phyloP scores from a whole-genome alignment of 2,113 vertebrate genomes.

The Hiodon tergisus region DNA sequence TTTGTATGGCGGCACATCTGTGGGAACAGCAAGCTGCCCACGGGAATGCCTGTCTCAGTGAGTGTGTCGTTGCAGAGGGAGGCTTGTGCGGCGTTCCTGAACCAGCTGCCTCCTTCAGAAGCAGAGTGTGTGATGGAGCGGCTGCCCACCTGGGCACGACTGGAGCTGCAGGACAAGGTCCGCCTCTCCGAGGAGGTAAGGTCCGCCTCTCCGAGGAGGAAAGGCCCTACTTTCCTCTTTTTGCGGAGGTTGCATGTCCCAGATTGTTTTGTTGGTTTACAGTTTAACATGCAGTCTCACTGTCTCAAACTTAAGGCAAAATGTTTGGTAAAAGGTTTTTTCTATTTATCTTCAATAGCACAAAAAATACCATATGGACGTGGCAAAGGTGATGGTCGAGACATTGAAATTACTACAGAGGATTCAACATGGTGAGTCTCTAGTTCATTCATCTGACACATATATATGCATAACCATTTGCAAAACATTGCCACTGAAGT shows the following conservation, averaged over 20 bases:
- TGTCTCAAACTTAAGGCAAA: too few species aligned
- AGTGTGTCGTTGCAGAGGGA: constrained; percentile 61
- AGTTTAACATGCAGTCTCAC: too few species aligned
- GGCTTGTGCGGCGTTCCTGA: constrained; percentile 66
- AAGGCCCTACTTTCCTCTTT: not conserved
- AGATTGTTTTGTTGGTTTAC: too few species aligned
- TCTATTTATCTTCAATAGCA: constrained; percentile 52
- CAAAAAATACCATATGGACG: constrained; percentile 64
- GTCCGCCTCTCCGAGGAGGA: not conserved
- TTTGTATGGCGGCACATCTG: not conserved
- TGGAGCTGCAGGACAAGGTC: constrained; percentile 68
- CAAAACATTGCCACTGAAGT: not conserved
- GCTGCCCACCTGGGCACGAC: constrained; percentile 69
- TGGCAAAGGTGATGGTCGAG: constrained; percentile 73
- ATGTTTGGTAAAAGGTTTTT: not conserved
- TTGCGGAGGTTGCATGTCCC: not conserved
- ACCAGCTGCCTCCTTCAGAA: constrained; percentile 64
- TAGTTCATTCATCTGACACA: not conserved
- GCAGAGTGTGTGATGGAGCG: constrained; percentile 72
- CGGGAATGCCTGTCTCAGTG: not conserved
- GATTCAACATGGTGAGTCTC: constrained; percentile 69
- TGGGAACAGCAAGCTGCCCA: not conserved
- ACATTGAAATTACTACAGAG: constrained; percentile 69
- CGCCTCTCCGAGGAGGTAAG: constrained; percentile 30
- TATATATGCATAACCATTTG: too few species aligned